Evolutionary conservation across 1,140 invertebrate genomes (phyloP), one percentile per base, ranked within the genome.

Genomic region (Aporrectodea caliginosa): DNA sequence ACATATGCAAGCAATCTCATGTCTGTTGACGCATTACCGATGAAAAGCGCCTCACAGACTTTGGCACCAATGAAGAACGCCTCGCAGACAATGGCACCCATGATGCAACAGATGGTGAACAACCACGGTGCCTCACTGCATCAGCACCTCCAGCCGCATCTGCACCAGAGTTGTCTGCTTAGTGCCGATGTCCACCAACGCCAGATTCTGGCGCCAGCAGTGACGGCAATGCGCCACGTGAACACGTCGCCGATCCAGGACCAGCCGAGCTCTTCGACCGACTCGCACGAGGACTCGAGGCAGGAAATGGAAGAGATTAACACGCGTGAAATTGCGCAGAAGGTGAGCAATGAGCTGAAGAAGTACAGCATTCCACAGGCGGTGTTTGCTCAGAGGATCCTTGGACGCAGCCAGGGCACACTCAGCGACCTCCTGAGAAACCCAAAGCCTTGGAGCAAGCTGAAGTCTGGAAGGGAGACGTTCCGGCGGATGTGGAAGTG

Each of bases 401-500:
- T 99, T 32, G 99, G 98, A 88, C 91, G 98, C 75, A 98, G 96
- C 73, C 98, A 99, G 89, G 98, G 98, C 34, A 99, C 98, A 12
- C 91, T 99, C 16, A 98, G 95, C 79, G 98, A 99, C 90, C 90
- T 99, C 35, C 90, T 99, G 69, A 90, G 98, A 80, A 99, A 99
- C 87, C 98, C 98, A 1, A 99, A 99, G 89, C 98, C 98, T 27
- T 99, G 98, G 98, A 98, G 96, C 80, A 99, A 99, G 89, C 92
- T 99, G 80, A 99, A 99, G 90, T 98, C 96, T 33, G 98, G 98
- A 27, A 90, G 98, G 35, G 98, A 99, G 90, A 99, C 98, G 29
- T 99, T 99, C 89, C 92, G 98, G 78, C 90, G 98, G 82, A 99
- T 99, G 98, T 98, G 95, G 92, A 99, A 99, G 90, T 99, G 98